A percentile compares a stretch with the other conserved stretches of the same genome.
Evolutionary conservation across 1,140 invertebrate species (phyloP).

Genomic region (Paracyclopina nana): DNA sequence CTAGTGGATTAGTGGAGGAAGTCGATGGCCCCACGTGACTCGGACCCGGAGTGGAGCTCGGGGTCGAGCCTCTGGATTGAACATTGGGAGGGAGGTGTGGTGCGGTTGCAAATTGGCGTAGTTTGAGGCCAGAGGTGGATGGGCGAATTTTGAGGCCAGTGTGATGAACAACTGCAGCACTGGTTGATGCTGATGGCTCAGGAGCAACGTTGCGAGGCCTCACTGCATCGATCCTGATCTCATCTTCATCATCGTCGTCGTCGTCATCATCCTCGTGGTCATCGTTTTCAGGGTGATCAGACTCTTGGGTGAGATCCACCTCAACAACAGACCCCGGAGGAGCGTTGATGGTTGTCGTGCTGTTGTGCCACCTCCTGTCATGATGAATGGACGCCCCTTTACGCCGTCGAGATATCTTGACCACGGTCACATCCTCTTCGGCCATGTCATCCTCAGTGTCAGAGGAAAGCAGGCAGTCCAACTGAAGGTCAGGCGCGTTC

Average conservation of each 20-base stretch:
- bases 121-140: constrained; percentile 1
- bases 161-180: background rate
- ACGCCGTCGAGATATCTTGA: constrained; percentile 6
- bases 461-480: constrained; percentile 14
- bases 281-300: background rate
- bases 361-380: no score
- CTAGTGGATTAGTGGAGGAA: background rate
- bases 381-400: background rate
- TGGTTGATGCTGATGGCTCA: background rate
- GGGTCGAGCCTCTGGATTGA: constrained; percentile 6
- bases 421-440: constrained; percentile 7
- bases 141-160: background rate
- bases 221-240: constrained; percentile 6
- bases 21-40: no score
- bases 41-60: background rate
- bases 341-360: background rate
- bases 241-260: background rate
- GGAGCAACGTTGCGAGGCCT: background rate
- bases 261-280: constrained; percentile 13
- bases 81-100: constrained; percentile 5
- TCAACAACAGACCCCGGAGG: background rate
- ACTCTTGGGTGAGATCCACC: constrained; percentile 15
- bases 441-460: constrained; percentile 9
- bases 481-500: constrained; percentile 14
- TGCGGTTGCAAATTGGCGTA: constrained; percentile 5